phyloP scores from a whole-genome alignment of 2,113 vertebrate species.

The Otocyon megalotis region DNA sequence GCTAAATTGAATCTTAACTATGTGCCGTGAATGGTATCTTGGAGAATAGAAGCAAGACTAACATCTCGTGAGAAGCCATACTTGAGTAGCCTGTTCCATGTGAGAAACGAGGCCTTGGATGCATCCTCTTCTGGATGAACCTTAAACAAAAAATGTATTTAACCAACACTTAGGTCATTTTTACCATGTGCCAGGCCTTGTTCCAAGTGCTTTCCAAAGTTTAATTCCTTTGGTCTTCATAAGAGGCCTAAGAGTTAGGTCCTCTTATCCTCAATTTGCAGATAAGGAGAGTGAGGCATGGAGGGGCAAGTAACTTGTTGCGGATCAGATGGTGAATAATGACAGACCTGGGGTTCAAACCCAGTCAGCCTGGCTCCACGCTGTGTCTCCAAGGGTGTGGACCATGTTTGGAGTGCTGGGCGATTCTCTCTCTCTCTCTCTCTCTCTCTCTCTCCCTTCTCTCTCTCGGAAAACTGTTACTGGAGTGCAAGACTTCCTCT shows the following conservation, averaged over 20 bases:
- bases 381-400: not conserved
- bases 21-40: not conserved
- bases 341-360: not conserved
- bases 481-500: not conserved
- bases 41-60: not conserved
- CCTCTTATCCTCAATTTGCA: not conserved
- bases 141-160: not conserved
- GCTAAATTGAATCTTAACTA: not conserved
- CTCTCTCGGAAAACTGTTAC: not conserved
- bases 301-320: not conserved
- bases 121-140: not conserved
- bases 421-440: not conserved
- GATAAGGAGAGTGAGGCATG: not conserved
- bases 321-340: not conserved
- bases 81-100: not conserved
- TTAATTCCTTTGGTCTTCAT: slow-evolving; percentile 4
- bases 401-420: not conserved
- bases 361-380: not conserved
- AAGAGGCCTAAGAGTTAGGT: not conserved
- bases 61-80: not conserved
- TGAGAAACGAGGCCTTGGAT: not conserved
- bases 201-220: not conserved
- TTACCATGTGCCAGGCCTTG: not conserved
- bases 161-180: slow-evolving; percentile 6
- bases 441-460: too few species aligned